Percentiles rank a stretch among this genome's conserved stretches.
Evolutionary conservation across 2,797 vertebrate species (phyloP).

Genomic region (Sebastes aleutianus): DNA sequence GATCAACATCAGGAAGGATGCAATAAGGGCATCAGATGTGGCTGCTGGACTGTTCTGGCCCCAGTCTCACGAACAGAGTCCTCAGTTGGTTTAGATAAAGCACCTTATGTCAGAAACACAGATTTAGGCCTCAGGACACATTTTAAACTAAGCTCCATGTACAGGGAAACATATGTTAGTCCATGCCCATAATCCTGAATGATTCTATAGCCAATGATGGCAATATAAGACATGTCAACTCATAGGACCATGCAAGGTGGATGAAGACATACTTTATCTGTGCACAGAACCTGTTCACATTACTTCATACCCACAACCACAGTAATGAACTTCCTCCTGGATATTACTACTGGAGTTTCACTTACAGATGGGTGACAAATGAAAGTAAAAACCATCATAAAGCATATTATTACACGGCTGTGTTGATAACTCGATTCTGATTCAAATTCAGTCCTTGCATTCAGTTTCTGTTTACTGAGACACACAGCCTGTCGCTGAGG

Average conservation of each 20-base stretch:
- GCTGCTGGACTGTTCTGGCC: constrained; percentile 4
- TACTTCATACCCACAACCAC: no score
- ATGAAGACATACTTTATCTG: background rate
- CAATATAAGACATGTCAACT: background rate
- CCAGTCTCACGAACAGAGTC: background rate
- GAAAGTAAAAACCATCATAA: no score
- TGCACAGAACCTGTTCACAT: background rate
- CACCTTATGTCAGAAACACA: background rate
- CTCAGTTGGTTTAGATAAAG: constrained; percentile 4
- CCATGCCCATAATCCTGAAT: background rate
- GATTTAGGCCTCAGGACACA: background rate
- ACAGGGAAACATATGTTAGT: background rate
- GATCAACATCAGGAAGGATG: constrained; percentile 46
- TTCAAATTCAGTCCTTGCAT: no score
- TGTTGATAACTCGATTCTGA: no score
- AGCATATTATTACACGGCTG: no score
- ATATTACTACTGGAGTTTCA: no score
- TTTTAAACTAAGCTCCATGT: background rate
- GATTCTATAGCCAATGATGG: background rate
- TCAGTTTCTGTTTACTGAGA: no score
- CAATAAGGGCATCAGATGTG: constrained; percentile 44
- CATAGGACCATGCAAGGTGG: background rate
- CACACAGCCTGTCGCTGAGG: no score
- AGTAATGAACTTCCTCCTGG: no score
- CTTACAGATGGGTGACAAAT: no score